Conservation (phyloP, 1,140 invertebrate genomes). For the Pygmarrhopalites habei region DNA sequence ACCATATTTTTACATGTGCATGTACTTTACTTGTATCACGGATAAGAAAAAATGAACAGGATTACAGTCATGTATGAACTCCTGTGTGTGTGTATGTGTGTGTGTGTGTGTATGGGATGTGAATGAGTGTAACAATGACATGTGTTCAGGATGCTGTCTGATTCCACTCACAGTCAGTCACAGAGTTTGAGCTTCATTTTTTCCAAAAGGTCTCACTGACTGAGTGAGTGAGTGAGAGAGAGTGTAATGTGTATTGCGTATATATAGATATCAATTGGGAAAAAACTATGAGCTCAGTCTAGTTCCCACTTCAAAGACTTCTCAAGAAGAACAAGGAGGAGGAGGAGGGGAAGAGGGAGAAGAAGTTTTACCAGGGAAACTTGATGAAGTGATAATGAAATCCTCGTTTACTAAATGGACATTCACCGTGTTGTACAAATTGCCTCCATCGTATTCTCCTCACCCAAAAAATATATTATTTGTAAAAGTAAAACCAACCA, state of each 20-base stretch:
- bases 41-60: not conserved
- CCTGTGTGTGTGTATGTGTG: not conserved
- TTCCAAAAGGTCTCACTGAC: not conserved
- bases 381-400: conserved; percentile 38
- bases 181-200: not conserved
- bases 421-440: conserved; percentile 20
- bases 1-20: not conserved
- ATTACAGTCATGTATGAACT: not conserved
- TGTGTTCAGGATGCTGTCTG: conserved; percentile 32
- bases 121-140: conserved; percentile 4
- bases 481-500: too few species aligned
- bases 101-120: too few species aligned
- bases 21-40: not conserved
- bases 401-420: conserved; percentile 30
- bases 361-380: conserved; percentile 15
- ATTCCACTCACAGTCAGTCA: not conserved
- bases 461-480: too few species aligned
- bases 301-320: not conserved
- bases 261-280: not conserved
- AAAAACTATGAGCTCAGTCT: too few species aligned
- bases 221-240: not conserved
- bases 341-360: too few species aligned
- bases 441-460: conserved; percentile 7
- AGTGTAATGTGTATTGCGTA: too few species aligned
- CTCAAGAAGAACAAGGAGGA: too few species aligned